Evolutionary conservation across 2,113 vertebrate species (phyloP).

Genomic region (Paradoxurus hermaphroditus): DNA sequence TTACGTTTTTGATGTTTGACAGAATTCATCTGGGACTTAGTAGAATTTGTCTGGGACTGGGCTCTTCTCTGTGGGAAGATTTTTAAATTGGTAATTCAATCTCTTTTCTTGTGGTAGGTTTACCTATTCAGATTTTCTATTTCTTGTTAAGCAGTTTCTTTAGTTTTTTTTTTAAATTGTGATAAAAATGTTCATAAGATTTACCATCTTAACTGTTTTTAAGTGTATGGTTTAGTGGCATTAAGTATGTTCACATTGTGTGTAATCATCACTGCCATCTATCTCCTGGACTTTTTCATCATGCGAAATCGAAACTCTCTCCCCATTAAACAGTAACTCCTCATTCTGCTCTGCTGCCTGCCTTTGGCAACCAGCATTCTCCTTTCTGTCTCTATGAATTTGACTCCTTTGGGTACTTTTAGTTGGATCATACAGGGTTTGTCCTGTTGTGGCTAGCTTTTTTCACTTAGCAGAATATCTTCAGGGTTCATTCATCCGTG

Average conservation of each 20-base stretch:
- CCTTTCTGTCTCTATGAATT: neutral
- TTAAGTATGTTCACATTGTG: neutral
- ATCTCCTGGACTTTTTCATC: neutral
- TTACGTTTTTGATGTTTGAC: neutral
- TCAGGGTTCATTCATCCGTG: neutral
- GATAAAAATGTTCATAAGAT: neutral
- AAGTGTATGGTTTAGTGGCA: neutral
- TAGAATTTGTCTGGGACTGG: neutral
- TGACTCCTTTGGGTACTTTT: neutral
- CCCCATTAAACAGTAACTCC: neutral
- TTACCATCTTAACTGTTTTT: neutral
- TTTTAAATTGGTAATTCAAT: neutral
- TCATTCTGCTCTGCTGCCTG: neutral
- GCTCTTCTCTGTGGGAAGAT: neutral
- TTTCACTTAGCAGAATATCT: neutral
- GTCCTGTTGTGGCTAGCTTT: neutral
- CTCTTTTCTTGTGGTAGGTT: neutral
- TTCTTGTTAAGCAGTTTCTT: neutral
- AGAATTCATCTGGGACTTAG: neutral
- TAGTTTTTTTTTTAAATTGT: neutral
- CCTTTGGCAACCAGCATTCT: neutral
- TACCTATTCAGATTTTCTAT: neutral
- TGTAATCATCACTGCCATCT: neutral
- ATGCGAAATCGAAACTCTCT: neutral
- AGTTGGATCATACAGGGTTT: neutral